A percentile compares a stretch with the other conserved stretches of the same genome.
phyloP scores from a whole-genome alignment of 2,888 invertebrate genomes.

The Dendrolimus pini region DNA sequence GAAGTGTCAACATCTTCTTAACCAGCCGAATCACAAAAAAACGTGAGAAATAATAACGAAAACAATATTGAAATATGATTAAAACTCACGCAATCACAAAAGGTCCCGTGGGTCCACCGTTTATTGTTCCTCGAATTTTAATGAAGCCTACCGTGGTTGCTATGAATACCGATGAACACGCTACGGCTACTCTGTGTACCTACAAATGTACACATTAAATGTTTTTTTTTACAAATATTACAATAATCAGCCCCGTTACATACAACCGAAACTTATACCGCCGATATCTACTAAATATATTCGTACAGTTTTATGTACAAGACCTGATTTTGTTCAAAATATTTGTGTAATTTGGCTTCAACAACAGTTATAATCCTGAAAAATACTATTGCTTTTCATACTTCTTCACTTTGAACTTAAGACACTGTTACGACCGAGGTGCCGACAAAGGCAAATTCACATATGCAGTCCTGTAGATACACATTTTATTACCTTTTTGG shows the following conservation, averaged over 20 bases:
- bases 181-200: conserved; percentile 26
- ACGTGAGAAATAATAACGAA: conserved; percentile 47
- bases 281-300: too few relatives aligned
- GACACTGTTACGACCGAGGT: too few relatives aligned
- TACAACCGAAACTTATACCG: too few relatives aligned
- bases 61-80: conserved; percentile 63
- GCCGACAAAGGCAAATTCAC: too few relatives aligned
- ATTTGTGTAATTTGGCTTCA: too few relatives aligned
- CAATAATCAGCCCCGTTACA: not conserved
- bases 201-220: conserved; percentile 15
- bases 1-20: not conserved
- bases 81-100: conserved; percentile 50
- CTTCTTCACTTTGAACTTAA: too few relatives aligned
- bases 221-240: conserved; percentile 5
- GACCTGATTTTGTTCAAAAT: too few relatives aligned
- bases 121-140: conserved; percentile 70
- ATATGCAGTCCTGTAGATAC: too few relatives aligned
- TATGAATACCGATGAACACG: conserved; percentile 62
- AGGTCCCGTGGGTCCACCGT: conserved; percentile 50
- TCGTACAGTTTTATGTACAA: too few relatives aligned
- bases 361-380: too few relatives aligned
- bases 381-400: too few relatives aligned
- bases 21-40: conserved; percentile 26
- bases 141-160: conserved; percentile 49
- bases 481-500: too few relatives aligned